Evolutionary conservation across 2,113 vertebrate species (phyloP).

Genomic region (Plestiodon gilberti): DNA sequence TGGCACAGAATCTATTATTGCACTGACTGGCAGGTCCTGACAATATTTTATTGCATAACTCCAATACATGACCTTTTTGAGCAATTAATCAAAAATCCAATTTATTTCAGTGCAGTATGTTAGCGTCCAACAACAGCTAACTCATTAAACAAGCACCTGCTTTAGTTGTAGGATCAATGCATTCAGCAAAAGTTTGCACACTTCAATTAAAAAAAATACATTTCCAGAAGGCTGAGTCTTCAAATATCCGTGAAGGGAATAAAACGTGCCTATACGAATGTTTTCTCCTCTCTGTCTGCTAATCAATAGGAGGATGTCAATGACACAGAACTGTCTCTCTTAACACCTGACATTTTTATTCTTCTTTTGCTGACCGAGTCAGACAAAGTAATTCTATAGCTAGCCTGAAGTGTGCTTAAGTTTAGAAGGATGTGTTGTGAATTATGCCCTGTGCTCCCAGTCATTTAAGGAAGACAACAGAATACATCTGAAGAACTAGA

Average conservation of each 20-base stretch:
- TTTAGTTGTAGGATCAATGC: neutral
- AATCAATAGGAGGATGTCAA: neutral
- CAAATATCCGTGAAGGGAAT: neutral
- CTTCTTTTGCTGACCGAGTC: neutral
- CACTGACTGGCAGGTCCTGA: neutral
- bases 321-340: neutral
- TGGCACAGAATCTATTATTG: neutral
- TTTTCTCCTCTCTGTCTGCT: neutral
- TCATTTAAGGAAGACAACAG: neutral
- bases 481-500: neutral
- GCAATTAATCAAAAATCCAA: neutral
- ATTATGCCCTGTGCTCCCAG: neutral
- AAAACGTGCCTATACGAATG: neutral
- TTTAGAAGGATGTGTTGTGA: neutral
- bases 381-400: neutral
- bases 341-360: neutral
- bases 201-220: neutral
- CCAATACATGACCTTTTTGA: neutral
- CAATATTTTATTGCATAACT: neutral
- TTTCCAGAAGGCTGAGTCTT: slow-evolving; percentile 3
- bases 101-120: neutral
- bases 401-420: neutral
- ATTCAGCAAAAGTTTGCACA: neutral
- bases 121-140: neutral
- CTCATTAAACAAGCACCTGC: neutral